Evolutionary conservation across 2,797 vertebrate species (phyloP).

Genomic region (Oceanodroma leucorhoa): DNA sequence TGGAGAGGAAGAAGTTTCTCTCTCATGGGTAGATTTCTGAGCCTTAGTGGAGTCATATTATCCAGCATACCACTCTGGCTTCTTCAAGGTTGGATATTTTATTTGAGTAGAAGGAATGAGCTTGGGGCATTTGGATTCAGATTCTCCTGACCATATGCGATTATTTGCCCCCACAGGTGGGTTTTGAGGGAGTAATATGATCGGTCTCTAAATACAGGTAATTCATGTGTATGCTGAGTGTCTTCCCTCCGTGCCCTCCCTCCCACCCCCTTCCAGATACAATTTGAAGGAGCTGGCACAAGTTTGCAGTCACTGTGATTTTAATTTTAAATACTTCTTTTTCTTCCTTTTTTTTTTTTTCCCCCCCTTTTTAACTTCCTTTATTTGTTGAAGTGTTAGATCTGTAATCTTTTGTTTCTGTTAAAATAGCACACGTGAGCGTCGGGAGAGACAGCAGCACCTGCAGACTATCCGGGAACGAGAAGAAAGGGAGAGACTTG

Average conservation of each 20-base stretch:
- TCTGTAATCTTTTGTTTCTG: neutral
- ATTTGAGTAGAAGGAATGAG: neutral
- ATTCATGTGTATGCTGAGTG: fast-evolving
- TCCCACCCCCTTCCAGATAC: too few relatives aligned
- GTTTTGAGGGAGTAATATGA: neutral
- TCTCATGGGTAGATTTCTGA: neutral
- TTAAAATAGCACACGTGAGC: conserved; percentile 74
- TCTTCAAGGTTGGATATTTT: neutral
- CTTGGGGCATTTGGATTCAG: neutral
- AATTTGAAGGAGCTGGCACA: neutral
- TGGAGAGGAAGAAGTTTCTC: neutral
- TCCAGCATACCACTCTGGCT: neutral
- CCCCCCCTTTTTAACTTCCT: neutral
- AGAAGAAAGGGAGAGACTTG: conserved; percentile 87
- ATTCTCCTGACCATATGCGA: neutral
- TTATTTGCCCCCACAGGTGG: neutral
- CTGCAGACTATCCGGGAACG: conserved; percentile 90
- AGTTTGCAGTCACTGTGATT: neutral
- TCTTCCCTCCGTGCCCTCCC: neutral
- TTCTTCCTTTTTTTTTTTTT: neutral
- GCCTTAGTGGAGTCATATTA: neutral
- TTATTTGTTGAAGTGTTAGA: neutral
- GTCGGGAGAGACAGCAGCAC: conserved; percentile 86
- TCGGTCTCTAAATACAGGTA: neutral
- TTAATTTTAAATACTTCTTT: neutral